A percentile compares a stretch with the other conserved stretches of the same genome.
These are phyloP conservation scores for Corbicula japonica DNA, from an alignment of 2,888 invertebrate genomes.

Conservation along the genomic window DNA sequence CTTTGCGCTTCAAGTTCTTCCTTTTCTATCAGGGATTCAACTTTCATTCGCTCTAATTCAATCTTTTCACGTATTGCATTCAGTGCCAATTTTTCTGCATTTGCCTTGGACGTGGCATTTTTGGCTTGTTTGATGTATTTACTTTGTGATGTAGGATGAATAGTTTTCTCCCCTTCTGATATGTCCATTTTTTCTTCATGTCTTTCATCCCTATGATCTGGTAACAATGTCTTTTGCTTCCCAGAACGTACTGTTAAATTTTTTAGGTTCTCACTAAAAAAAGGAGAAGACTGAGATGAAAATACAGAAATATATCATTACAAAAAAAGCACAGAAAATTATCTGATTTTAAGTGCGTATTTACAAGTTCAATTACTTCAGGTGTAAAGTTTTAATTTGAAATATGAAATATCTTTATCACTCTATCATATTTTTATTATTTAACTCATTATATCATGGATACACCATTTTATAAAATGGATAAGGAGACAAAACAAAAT, in stretches of 20 bases:
- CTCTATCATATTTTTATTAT: no score
- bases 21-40: constrained; percentile 26
- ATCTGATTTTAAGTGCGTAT: no score
- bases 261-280: constrained; percentile 77
- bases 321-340: no score
- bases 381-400: no score
- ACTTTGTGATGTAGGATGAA: constrained; percentile 70
- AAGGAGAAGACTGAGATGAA: no score
- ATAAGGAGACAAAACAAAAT: no score
- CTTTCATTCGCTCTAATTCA: constrained; percentile 45
- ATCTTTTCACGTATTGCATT: constrained; percentile 62
- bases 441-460: no score
- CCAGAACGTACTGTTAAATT: constrained; percentile 70
- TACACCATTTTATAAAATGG: no score
- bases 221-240: constrained; percentile 58
- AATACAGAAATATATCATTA: no score
- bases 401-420: no score
- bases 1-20: constrained; percentile 30
- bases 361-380: no score
- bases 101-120: constrained; percentile 75
- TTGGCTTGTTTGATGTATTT: constrained; percentile 81
- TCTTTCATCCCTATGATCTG: constrained; percentile 52
- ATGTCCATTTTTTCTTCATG: constrained; percentile 76
- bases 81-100: constrained; percentile 70
- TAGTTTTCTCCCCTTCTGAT: constrained; percentile 67